Evolutionary conservation across 2,797 vertebrate genomes (phyloP), one percentile per base, ranked within the genome.

Genomic region (Selene dorsalis): DNA sequence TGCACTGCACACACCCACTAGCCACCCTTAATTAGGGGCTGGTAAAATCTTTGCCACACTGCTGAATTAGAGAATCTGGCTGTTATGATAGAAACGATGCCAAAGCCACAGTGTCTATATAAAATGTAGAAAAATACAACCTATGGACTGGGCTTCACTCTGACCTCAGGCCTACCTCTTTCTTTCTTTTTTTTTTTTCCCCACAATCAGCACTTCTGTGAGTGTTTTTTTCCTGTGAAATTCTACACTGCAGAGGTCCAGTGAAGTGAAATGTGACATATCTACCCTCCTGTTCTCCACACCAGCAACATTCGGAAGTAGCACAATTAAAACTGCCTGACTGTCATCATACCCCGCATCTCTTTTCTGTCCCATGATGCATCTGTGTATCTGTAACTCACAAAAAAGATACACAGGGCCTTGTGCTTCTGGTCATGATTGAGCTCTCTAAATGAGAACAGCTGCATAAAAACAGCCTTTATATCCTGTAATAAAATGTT

Each of bases 61-160:
- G 92, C 91, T 92, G 91, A 93, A 92, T 85, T 88, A 84, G 60
- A 85, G 75, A 92, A 84, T 88, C 69, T 88, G 85, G 56, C 85
- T 93, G 91, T 93, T 93, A 75, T 92, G 88, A 91, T 41, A 92
- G 88, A 88, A 83, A 77, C 70, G 12, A 18, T 67, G 87, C 90
- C 89, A 90, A 92, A 92, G 70, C 91, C 91, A 87, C 90, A 79
- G 32, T 14, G 43, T 85, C 87, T 92, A 86, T 88, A 84, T 83
- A 87, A n/a, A 82, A 87, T 65, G 73, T 80, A 89, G 84, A 84
- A 91, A 90, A 91, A 89, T 55, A 88, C 69, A 86, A 86, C 77
- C 62, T 89, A 82, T 83, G 85, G 83, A 52, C 32, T 65, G 68
- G 85, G 59, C 70, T 84, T 55, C 68, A 74, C 53, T 67, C 56